Base-by-base conservation (phyloP, 1,140 invertebrate species). In the Cepaea nemoralis region DNA sequence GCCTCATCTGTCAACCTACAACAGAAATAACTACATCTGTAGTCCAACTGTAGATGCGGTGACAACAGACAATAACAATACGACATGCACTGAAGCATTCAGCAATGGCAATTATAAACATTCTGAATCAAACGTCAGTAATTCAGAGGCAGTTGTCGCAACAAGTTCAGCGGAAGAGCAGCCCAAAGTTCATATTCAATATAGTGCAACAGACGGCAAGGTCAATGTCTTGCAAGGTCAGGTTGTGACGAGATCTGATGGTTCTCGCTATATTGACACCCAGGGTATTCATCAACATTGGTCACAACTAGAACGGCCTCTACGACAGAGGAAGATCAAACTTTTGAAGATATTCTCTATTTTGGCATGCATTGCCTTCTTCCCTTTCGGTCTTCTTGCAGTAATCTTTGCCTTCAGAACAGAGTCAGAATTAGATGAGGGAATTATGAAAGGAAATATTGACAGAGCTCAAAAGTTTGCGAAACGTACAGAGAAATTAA, bases 361-460 rank as follows among this genome's bases (percentile, higher is more conserved):
- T 35, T 35, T 86, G 2, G 82, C 84, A 8, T 79, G 83, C 27
- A 67, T 86, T 24, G 24, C 87, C 6, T 89, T 89, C 78, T 88
- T 89, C 76, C 88, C 88, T 10, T 80, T 85, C 27, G 88, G 88
- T 12, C 83, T 89, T 14, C 83, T 82, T 0, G 88, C 88, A 0
- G 69, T 82, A 27, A 84, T 84, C 66, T 88, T 83, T 74, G 87
- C 88, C 2, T 83, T 82, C 27, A 85, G 86, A 63, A 78, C 82
- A 27, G 82, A 85, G 73, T 82, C 83, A n/a, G 87, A 83, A 73
- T 89, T 88, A 77, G 71, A 86, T 55, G 84, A 78, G 14, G 88
- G 88, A 16, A 82, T 89, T 19, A 35, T 84, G 59, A 79, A 83
- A 33, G 87, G 87, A 8, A 81, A 88, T 59, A 80, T 89, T 27